Evolutionary conservation across 2,888 invertebrate genomes (phyloP), one percentile per base, ranked within the genome.

Genomic region (Drosophila subquinaria): DNA sequence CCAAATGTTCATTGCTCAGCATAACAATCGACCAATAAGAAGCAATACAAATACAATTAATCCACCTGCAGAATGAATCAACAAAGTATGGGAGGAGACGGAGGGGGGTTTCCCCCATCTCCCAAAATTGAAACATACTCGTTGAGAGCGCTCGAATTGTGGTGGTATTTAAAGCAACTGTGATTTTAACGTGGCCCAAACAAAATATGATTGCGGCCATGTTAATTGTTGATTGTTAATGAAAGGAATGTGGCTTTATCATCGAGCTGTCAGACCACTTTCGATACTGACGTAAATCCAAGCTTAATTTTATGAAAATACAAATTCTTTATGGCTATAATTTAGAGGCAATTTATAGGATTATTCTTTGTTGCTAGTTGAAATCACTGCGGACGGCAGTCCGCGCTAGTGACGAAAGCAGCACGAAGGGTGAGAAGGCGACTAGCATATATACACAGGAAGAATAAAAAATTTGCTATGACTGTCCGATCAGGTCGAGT

Each of bases 1-100:
- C 48, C 45, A 65, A 65, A 43, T 45, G 47, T 42, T 38, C 62
- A 48, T 20, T 38, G 40, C 33, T 13, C 51, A 43, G 51, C 23
- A 43, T 47, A 66, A 56, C 47, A 62, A 62, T 56, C 47, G 60
- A 33, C 13, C 64, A 67, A 73, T 65, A 70, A 67, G 76, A 74
- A 64, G 69, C 69, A 86, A 72, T 72, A 69, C 73, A 87, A 84
- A 73, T 71, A 69, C 65, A 81, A 76, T 84, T 68, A 84, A 82
- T 82, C 67, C 85, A 84, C 62, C 69, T 70, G 1, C 17, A 56
- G 51, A 38, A 33, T 33, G 11, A 48, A 43, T 11, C 13, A 11
- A 23, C 35, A 45, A 15, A 20, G n/a, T 8, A 17, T 8, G 2
- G n/a, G 10, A 9, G 5, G 5, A 4, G 8, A 4, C 30, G 27